Evolutionary conservation across 1,140 invertebrate genomes (phyloP), one percentile per base, ranked within the genome.

Genomic region (Drosophila bifasciata): DNA sequence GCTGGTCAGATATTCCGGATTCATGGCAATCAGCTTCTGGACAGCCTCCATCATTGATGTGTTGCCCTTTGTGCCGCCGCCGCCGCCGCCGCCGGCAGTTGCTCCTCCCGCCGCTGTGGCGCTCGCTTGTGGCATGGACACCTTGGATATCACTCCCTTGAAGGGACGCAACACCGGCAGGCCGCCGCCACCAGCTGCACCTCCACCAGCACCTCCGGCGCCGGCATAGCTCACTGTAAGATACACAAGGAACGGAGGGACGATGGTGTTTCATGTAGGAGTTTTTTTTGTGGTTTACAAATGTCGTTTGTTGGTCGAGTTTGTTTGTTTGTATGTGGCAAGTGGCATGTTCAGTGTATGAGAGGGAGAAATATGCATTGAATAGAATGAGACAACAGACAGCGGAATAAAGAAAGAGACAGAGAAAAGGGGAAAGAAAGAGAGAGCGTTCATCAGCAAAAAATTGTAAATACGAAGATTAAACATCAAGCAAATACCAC

Each of bases 31-130:
- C 55, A 91, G 67, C 40, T 85, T 74, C 53, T 91, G 86, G 40
- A 90, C 70, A 39, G 86, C 91, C 90, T 92, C 92, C 46, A 90
- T 56, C 5, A 92, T 90, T 32, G 90, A 50, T 21, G 85, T 85
- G 46, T 89, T 92, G 11, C 91, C 85, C 23, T 80, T 86, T 13
- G 77, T 66, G 0, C 64, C 63, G 4, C 52, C 58, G 58, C 90
- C 6, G n/a, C n/a, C n/a, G n/a, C n/a, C n/a, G n/a, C n/a, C n/a
- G 79, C 66, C 25, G 8, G 19, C 45, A 1, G 41, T 4, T 5
- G 45, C 28, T 49, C 15, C 55, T 28, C 17, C 39, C 1, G 57
- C 44, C 13, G 28, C 17, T 11, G 73, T 15, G n/a, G 25, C 66
- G 6, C 19, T 43, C 17, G 59, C 28, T 40, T 19, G 36, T 32